These are phyloP conservation scores for Acrossocheilus fasciatus DNA, from an alignment of 2,797 vertebrate genomes.

Conservation along the genomic window DNA sequence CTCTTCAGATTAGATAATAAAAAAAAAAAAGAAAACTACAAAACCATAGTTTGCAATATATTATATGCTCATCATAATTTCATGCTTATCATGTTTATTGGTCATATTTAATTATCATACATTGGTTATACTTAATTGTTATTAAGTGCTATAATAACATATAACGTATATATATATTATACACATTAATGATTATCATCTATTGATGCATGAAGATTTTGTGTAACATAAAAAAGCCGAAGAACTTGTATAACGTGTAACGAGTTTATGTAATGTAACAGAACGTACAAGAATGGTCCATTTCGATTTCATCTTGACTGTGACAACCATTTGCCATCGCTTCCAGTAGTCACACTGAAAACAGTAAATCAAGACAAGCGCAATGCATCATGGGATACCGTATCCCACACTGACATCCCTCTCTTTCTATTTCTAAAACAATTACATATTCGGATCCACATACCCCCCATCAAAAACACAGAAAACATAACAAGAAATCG, in stretches of 20 bases:
- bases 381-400: not conserved
- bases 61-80: no score
- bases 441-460: constrained; percentile 17
- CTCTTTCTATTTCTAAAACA: constrained; percentile 19
- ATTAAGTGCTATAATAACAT: no score
- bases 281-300: not conserved
- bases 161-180: no score
- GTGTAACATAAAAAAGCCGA: not conserved
- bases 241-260: not conserved
- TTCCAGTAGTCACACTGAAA: no score
- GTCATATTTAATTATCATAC: no score
- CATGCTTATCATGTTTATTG: no score
- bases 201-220: not conserved
- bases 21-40: no score
- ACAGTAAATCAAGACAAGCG: not conserved
- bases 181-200: not conserved
- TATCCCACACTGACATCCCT: not conserved
- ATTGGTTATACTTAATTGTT: no score
- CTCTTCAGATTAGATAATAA: no score
- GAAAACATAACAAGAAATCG: constrained; percentile 3
- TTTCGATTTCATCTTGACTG: not conserved
- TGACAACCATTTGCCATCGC: not conserved
- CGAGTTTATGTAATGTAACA: not conserved
- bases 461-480: not conserved
- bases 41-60: no score